Evolutionary conservation across 1,140 invertebrate genomes (phyloP).

Genomic region (Drosophila auraria): DNA sequence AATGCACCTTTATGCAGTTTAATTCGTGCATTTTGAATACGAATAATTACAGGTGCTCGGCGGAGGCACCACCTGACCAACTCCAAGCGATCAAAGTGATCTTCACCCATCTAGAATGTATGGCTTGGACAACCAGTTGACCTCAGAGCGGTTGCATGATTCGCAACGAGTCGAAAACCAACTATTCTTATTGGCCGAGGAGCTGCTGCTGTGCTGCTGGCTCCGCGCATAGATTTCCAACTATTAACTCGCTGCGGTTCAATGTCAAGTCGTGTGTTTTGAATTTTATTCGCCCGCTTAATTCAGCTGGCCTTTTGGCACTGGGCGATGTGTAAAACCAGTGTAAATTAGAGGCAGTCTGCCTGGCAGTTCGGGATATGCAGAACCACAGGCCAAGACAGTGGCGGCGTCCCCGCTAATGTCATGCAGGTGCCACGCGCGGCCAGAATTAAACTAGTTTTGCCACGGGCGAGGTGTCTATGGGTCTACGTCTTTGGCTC

Average conservation of each 20-base stretch:
- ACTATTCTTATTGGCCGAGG: conserved; percentile 63
- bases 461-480: neutral
- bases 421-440: conserved; percentile 47
- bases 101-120: conserved; percentile 49
- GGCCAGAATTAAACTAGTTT: conserved; percentile 35
- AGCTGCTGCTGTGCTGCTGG: neutral
- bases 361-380: neutral
- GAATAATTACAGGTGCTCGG: neutral
- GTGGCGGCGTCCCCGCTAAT: neutral
- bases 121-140: conserved; percentile 73
- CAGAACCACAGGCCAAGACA: neutral
- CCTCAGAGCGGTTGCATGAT: conserved; percentile 71
- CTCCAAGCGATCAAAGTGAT: conserved; percentile 10
- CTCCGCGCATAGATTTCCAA: conserved; percentile 42
- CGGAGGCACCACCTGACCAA: neutral
- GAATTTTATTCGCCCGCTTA: conserved; percentile 45
- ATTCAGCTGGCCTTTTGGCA: conserved; percentile 19
- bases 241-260: conserved; percentile 59
- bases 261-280: conserved; percentile 65
- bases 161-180: conserved; percentile 60
- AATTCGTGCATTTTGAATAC: conserved; percentile 1
- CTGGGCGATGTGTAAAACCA: neutral
- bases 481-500: conserved; percentile 5
- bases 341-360: neutral
- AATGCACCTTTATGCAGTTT: neutral